Percentiles rank a stretch among this genome's conserved stretches.
These are phyloP conservation scores for Cebus imitator DNA, from an alignment of 2,113 vertebrate genomes.

Conservation along the genomic window DNA sequence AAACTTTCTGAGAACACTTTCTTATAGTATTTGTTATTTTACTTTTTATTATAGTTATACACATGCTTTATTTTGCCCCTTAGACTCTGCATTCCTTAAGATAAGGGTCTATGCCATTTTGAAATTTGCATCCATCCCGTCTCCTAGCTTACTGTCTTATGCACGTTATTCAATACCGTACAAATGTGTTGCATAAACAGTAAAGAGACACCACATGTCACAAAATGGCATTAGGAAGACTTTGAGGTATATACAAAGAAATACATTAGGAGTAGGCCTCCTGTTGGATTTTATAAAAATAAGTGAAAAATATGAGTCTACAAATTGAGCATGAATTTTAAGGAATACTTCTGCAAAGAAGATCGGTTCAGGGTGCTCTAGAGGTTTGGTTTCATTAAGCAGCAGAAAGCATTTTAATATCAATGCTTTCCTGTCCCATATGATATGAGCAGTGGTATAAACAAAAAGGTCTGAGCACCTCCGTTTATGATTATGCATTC, in stretches of 20 bases:
- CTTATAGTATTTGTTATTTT: not conserved
- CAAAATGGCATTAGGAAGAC: not conserved
- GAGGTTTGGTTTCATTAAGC: conserved; percentile 22
- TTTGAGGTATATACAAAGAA: not conserved
- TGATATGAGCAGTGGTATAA: not conserved
- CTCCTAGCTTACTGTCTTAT: not conserved
- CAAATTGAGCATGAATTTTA: not conserved
- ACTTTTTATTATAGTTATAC: not conserved
- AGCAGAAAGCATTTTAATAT: conserved; percentile 25
- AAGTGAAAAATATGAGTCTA: not conserved
- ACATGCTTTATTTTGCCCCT: not conserved
- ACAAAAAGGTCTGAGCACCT: not conserved
- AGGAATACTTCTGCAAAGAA: not conserved
- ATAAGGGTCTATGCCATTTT: not conserved
- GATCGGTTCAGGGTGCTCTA: not conserved
- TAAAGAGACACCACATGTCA: not conserved
- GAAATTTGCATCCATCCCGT: not conserved
- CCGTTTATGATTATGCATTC: not conserved
- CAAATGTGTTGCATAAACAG: not conserved
- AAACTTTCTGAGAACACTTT: conserved; percentile 12
- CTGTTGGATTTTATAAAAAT: not conserved
- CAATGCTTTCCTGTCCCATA: not conserved
- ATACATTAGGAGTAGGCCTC: not conserved
- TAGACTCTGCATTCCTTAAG: not conserved
- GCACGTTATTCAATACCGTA: not conserved